Percentiles rank a stretch among this genome's conserved stretches.
phyloP scores from a whole-genome alignment of 2,888 invertebrate species.

The Heliconius cydno region DNA sequence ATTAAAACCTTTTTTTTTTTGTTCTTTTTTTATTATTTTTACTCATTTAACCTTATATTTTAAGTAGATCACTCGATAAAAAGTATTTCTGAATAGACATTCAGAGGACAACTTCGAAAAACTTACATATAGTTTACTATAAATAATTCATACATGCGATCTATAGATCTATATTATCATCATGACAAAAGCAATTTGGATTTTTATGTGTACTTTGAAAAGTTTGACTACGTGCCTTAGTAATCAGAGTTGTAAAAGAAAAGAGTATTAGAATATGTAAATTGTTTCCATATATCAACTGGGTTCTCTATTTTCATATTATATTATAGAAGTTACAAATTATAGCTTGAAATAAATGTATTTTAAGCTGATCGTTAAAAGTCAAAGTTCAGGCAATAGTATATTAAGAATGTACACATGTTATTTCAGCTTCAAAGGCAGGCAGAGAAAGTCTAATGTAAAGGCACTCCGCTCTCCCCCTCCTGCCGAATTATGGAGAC shows the following conservation, averaged over 20 bases:
- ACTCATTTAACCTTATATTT: too few relatives aligned
- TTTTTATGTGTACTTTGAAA: slow-evolving; percentile 3
- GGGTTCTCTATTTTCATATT: not conserved
- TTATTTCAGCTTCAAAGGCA: too few relatives aligned
- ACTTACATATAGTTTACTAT: slow-evolving; percentile 46
- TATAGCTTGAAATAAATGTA: not conserved
- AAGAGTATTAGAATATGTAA: not conserved
- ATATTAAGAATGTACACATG: too few relatives aligned
- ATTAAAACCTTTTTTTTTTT: not conserved
- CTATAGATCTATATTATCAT: slow-evolving; percentile 48
- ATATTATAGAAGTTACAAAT: not conserved
- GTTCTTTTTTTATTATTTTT: too few relatives aligned
- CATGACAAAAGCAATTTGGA: not conserved
- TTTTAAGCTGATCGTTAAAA: too few relatives aligned
- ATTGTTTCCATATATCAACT: not conserved
- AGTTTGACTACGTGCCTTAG: not conserved
- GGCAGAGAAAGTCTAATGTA: too few relatives aligned
- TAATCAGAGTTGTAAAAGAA: not conserved
- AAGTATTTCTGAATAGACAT: slow-evolving; percentile 46
- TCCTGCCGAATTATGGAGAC: too few relatives aligned
- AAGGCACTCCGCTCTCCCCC: too few relatives aligned
- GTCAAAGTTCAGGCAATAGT: too few relatives aligned
- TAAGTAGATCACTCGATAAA: slow-evolving; percentile 31
- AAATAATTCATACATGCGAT: slow-evolving; percentile 56
- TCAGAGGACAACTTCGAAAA: slow-evolving; percentile 32